A percentile compares a stretch with the other conserved stretches of the same genome.
phyloP scores from a whole-genome alignment of 2,888 invertebrate species.

The Ecdyonurus torrentis region DNA sequence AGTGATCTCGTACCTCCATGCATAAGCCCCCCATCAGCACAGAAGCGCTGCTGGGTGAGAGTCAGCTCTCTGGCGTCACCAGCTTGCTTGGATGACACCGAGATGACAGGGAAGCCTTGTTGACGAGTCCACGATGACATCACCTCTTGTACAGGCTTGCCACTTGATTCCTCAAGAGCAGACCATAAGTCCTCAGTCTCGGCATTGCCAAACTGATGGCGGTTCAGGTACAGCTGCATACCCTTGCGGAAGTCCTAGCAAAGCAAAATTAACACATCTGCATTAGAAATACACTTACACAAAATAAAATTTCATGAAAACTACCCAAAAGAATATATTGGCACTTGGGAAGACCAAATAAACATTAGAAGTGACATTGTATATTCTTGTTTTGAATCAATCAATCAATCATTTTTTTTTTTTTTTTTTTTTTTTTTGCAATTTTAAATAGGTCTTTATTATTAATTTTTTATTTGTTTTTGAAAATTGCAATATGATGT shows the following conservation, averaged over 20 bases:
- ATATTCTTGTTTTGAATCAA: too few species aligned
- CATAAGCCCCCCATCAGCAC: constrained; percentile 45
- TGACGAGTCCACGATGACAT: constrained; percentile 97
- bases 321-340: not conserved
- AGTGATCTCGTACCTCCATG: too few species aligned
- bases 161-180: constrained; percentile 71
- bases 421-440: too few species aligned
- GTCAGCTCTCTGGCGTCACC: constrained; percentile 48
- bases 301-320: constrained; percentile 1
- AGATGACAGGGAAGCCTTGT: constrained; percentile 77
- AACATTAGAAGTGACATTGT: not conserved
- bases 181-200: constrained; percentile 89
- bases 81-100: constrained; percentile 39
- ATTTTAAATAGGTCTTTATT: too few species aligned
- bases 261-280: not conserved
- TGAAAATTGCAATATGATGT: too few species aligned
- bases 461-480: too few species aligned
- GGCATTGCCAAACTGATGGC: constrained; percentile 78
- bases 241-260: constrained; percentile 79
- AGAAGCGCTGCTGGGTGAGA: constrained; percentile 69
- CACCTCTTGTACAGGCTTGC: constrained; percentile 74
- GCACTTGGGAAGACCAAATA: not conserved
- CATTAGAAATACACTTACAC: not conserved
- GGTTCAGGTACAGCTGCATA: constrained; percentile 75
- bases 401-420: too few species aligned